Conservation (phyloP, 1,140 invertebrate species). For the Cydia amplana region DNA sequence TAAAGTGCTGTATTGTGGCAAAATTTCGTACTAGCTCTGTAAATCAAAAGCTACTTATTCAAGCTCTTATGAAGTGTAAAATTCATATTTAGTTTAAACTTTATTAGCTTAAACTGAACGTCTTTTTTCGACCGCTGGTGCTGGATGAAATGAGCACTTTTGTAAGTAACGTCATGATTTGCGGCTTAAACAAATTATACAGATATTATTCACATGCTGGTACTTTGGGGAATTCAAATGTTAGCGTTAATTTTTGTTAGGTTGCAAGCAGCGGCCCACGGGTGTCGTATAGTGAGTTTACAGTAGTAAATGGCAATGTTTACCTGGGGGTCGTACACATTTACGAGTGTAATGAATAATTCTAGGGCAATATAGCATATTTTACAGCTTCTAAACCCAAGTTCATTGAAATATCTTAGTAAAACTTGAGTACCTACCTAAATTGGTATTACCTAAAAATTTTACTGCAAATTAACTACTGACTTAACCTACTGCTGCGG, state of each 20-base stretch:
- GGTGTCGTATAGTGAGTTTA: neutral
- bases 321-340: neutral
- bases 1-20: constrained; percentile 52
- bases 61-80: neutral
- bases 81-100: neutral
- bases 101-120: neutral
- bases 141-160: neutral
- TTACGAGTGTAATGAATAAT: neutral
- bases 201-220: constrained; percentile 20
- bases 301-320: neutral
- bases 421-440: neutral
- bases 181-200: constrained; percentile 46
- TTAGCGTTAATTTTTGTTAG: constrained; percentile 26
- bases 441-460: neutral
- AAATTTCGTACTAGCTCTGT: constrained; percentile 39
- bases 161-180: neutral
- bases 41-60: constrained; percentile 13
- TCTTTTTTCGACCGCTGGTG: neutral
- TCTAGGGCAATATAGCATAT: neutral
- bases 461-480: too few relatives aligned
- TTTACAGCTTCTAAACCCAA: neutral
- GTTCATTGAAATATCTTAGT: neutral
- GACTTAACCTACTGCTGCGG: too few relatives aligned
- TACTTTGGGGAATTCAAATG: constrained; percentile 24
- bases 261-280: neutral